These are phyloP conservation scores for Notothenia coriiceps DNA, from an alignment of 2,113 vertebrate genomes.

Conservation along the genomic window DNA sequence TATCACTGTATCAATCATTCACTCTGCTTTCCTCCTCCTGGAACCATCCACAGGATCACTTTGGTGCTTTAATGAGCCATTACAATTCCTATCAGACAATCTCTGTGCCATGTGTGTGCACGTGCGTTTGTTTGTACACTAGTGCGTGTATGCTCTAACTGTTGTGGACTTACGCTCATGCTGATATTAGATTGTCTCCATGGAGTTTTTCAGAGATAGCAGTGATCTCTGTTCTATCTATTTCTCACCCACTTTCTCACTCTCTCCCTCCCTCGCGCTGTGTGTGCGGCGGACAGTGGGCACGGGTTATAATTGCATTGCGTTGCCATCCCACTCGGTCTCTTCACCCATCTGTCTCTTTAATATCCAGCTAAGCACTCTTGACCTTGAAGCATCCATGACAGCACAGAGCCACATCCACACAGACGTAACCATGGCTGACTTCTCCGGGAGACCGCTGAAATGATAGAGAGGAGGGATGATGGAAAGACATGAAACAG, in stretches of 20 bases:
- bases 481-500: slow-evolving; percentile 40
- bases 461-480: slow-evolving; percentile 33
- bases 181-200: slow-evolving; percentile 72
- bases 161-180: slow-evolving; percentile 65
- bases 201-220: slow-evolving; percentile 64
- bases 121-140: slow-evolving; percentile 55
- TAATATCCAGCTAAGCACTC: slow-evolving; percentile 80
- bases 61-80: slow-evolving; percentile 82
- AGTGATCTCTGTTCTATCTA: slow-evolving; percentile 47
- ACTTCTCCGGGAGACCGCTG: slow-evolving; percentile 44
- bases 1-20: slow-evolving; percentile 81
- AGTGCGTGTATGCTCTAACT: slow-evolving; percentile 35
- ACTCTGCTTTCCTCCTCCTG: slow-evolving; percentile 75
- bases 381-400: slow-evolving; percentile 79
- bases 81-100: slow-evolving; percentile 79
- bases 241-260: slow-evolving; percentile 55
- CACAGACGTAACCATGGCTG: slow-evolving; percentile 52
- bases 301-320: slow-evolving; percentile 75
- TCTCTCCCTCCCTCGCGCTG: neutral
- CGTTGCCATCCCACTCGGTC: slow-evolving; percentile 69
- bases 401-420: slow-evolving; percentile 36
- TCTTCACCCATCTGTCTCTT: slow-evolving; percentile 77
- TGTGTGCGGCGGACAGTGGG: slow-evolving; percentile 54
- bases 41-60: slow-evolving; percentile 73
- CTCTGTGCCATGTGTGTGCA: slow-evolving; percentile 50